Conservation (phyloP, 35 echinoderm and acorn worm genomes). For the Ptychodera flava region DNA sequence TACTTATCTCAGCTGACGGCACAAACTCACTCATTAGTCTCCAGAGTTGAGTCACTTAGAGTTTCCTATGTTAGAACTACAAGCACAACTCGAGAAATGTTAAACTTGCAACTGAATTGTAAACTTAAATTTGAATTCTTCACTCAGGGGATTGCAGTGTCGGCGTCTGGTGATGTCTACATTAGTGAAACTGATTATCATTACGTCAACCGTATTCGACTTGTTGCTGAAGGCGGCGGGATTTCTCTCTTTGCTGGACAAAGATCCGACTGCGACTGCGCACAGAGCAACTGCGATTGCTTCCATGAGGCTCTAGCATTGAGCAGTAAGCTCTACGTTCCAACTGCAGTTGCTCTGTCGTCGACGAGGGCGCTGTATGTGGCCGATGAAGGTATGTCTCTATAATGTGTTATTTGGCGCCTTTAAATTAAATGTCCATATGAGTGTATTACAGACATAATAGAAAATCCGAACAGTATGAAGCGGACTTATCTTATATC, state of each 20-base stretch:
- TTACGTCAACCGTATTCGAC: constrained; percentile 51
- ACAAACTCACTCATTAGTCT: no score
- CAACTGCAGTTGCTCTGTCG: constrained; percentile 47
- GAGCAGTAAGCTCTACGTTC: background rate
- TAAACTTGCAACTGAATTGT: no score
- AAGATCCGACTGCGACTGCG: constrained; percentile 59
- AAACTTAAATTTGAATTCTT: no score
- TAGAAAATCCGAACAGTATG: no score
- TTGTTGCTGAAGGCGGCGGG: constrained; percentile 52
- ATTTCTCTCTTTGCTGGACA: constrained; percentile 67
- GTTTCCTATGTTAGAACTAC: no score
- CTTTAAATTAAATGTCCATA: no score
- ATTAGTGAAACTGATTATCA: constrained; percentile 73
- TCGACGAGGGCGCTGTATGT: constrained; percentile 52
- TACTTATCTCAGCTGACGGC: no score
- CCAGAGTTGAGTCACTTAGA: no score
- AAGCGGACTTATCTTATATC: no score
- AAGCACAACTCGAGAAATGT: no score
- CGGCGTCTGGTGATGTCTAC: constrained; percentile 57
- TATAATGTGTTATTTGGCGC: no score
- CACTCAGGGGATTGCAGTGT: constrained; percentile 51
- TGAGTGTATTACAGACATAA: no score
- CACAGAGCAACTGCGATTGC: constrained; percentile 19
- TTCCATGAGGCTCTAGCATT: background rate
- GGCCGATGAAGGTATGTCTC: constrained; percentile 87